phyloP scores from a whole-genome alignment of 2,888 invertebrate species.

The Eilema depressum region DNA sequence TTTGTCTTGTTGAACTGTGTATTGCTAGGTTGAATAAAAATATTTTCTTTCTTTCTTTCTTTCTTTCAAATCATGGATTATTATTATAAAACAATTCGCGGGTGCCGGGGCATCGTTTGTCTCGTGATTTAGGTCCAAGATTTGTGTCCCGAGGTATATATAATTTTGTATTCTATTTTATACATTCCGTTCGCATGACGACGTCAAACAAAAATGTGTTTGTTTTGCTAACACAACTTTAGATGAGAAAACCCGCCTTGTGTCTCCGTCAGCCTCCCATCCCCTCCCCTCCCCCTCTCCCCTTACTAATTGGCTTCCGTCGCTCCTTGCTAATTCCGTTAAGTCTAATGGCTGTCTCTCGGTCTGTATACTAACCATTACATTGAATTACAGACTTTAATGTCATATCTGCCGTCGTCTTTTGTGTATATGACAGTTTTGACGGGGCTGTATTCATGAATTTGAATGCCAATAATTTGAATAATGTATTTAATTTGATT shows the following conservation, averaged over 20 bases:
- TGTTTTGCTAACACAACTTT: slow-evolving; percentile 1
- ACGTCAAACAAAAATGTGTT: not conserved
- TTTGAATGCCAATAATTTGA: slow-evolving; percentile 1
- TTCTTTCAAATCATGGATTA: too few relatives aligned
- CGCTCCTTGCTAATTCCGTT: slow-evolving; percentile 64
- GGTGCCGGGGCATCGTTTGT: too few relatives aligned
- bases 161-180: not conserved
- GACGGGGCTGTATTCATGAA: not conserved
- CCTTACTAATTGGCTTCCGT: slow-evolving; percentile 56
- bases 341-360: slow-evolving; percentile 64
- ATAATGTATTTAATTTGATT: not conserved
- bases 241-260: slow-evolving; percentile 1
- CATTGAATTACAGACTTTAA: slow-evolving; percentile 40
- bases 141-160: too few relatives aligned
- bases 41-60: too few relatives aligned
- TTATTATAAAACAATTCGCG: too few relatives aligned
- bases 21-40: too few relatives aligned
- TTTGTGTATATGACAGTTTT: not conserved
- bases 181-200: not conserved
- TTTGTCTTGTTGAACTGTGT: too few relatives aligned
- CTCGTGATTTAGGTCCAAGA: too few relatives aligned
- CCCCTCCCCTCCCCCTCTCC: slow-evolving; percentile 6
- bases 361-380: slow-evolving; percentile 67
- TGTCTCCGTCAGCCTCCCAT: not conserved
- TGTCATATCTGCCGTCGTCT: slow-evolving; percentile 36